These are phyloP conservation scores for Catagonus wagneri DNA, from an alignment of 2,113 vertebrate genomes.

Conservation along the genomic window DNA sequence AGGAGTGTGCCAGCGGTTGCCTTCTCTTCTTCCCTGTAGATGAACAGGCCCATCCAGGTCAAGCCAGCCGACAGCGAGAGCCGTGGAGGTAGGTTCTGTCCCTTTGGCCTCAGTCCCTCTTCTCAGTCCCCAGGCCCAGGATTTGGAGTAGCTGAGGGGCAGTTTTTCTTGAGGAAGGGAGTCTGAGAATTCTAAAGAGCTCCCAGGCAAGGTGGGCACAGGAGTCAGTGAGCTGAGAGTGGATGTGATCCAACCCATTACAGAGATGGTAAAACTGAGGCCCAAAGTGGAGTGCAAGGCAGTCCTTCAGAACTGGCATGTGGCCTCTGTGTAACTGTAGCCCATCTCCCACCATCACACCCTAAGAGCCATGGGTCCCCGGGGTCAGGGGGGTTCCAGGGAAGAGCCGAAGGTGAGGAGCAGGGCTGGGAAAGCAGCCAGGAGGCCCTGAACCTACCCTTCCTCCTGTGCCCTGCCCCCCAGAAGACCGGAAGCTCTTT, in stretches of 20 bases:
- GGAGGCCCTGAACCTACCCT: background rate
- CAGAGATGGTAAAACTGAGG: background rate
- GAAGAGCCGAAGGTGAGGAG: background rate
- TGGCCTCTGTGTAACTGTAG: background rate
- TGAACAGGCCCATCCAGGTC: constrained; percentile 98
- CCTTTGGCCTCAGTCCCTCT: background rate
- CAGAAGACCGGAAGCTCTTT: constrained; percentile 97
- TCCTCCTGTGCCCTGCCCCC: background rate
- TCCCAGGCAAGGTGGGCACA: background rate
- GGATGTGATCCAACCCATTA: background rate
- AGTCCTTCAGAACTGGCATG: background rate
- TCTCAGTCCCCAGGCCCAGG: background rate
- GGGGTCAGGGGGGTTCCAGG: background rate
- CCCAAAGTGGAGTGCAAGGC: background rate
- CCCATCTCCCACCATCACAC: too few relatives aligned
- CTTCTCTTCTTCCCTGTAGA: constrained; percentile 87
- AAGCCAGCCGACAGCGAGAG: constrained; percentile 97
- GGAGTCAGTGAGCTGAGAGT: background rate
- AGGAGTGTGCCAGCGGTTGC: constrained; percentile 45
- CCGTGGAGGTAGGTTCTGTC: constrained; percentile 92
- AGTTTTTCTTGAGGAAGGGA: background rate
- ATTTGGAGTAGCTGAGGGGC: background rate
- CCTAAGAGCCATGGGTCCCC: background rate
- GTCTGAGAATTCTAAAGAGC: background rate
- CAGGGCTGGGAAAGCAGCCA: background rate